Evolutionary conservation across 2,797 vertebrate genomes (phyloP).

Genomic region (Salarias fasciatus): DNA sequence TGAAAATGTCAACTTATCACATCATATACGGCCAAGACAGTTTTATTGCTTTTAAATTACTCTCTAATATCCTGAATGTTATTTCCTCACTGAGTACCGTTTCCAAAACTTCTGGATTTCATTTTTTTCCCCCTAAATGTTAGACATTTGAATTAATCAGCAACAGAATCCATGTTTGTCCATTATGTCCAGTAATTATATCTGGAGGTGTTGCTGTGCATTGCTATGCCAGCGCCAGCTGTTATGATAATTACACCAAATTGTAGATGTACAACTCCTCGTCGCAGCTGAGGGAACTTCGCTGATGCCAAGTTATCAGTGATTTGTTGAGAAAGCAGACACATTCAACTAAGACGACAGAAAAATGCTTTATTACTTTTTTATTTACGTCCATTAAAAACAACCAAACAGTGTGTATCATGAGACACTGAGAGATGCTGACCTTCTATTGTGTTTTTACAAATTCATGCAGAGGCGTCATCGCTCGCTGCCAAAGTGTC

Average conservation of each 20-base stretch:
- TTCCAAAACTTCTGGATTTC: constrained; percentile 8
- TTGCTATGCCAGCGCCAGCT: constrained; percentile 46
- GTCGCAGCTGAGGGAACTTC: constrained; percentile 25
- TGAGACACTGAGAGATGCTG: not conserved
- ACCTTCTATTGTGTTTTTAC: constrained; percentile 2
- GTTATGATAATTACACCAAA: constrained; percentile 41
- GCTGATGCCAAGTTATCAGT: constrained; percentile 1
- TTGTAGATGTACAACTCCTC: constrained; percentile 25
- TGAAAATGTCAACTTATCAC: no score
- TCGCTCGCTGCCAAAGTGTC: constrained; percentile 49
- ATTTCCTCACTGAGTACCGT: not conserved
- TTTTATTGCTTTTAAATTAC: not conserved
- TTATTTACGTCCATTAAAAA: not conserved
- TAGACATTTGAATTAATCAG: constrained; percentile 25
- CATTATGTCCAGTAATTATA: constrained; percentile 18
- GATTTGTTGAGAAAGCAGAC: constrained; percentile 4
- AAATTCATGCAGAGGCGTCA: no score
- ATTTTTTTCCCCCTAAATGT: not conserved
- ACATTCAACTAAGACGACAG: not conserved
- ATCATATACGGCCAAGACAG: no score
- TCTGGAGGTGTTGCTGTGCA: constrained; percentile 28
- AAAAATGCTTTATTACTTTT: not conserved
- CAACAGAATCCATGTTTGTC: constrained; percentile 8
- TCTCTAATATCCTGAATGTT: not conserved
- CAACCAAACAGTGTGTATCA: not conserved